Evolutionary conservation across 2,888 invertebrate genomes (phyloP).

Genomic region (Acrocera orbiculus): DNA sequence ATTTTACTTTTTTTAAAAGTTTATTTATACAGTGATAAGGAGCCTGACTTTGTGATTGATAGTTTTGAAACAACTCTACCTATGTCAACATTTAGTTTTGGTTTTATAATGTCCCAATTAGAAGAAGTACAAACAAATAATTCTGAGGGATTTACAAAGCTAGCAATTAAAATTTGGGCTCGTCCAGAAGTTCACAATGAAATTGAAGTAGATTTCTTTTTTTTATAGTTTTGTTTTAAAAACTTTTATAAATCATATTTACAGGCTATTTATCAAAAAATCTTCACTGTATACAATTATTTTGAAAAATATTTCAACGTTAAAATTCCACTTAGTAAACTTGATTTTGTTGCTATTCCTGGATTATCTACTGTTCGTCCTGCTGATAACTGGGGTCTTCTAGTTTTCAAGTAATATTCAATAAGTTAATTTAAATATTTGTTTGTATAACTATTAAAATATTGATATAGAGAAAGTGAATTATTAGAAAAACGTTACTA

Average conservation of each 20-base stretch:
- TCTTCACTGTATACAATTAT: constrained; percentile 38
- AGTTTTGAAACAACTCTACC: constrained; percentile 52
- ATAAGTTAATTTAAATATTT: neutral
- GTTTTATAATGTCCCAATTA: constrained; percentile 52
- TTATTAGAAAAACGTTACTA: constrained; percentile 45
- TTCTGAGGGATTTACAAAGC: constrained; percentile 14
- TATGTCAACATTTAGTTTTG: constrained; percentile 60
- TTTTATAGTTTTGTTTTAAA: neutral
- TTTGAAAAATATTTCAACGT: constrained; percentile 45
- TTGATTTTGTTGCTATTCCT: constrained; percentile 59
- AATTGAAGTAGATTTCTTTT: too few relatives aligned
- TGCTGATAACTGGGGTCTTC: constrained; percentile 62
- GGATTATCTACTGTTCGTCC: constrained; percentile 52
- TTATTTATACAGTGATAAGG: constrained; percentile 15
- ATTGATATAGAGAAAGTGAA: constrained; percentile 48
- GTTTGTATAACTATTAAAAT: constrained; percentile 6
- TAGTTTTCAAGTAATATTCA: constrained; percentile 51
- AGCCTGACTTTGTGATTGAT: constrained; percentile 43
- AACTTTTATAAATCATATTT: constrained; percentile 22
- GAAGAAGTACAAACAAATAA: constrained; percentile 17
- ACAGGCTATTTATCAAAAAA: constrained; percentile 39
- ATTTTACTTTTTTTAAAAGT: neutral
- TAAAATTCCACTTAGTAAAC: constrained; percentile 45
- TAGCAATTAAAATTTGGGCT: constrained; percentile 32
- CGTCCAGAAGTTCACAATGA: constrained; percentile 29